These are phyloP conservation scores for Magallana gigas DNA, from an alignment of 1,140 invertebrate species.

Conservation along the genomic window DNA sequence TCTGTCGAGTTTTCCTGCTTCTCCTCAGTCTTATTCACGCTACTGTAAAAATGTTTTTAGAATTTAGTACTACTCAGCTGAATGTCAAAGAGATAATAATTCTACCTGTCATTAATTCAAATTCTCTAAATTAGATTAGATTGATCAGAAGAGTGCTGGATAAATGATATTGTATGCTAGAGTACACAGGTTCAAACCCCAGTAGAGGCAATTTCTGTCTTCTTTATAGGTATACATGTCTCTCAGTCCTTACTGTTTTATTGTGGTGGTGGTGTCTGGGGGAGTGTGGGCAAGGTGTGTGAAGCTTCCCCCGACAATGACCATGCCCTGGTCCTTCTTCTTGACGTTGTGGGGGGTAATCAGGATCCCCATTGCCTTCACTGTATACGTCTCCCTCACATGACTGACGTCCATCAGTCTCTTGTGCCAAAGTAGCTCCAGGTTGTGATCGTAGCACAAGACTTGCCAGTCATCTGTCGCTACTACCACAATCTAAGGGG, in stretches of 20 bases:
- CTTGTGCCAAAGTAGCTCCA: conserved; percentile 68
- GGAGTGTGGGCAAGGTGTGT: conserved; percentile 62
- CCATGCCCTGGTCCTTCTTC: conserved; percentile 69
- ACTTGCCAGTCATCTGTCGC: conserved; percentile 73
- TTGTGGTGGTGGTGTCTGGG: not conserved
- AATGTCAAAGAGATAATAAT: too few species aligned
- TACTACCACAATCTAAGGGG: conserved; percentile 70
- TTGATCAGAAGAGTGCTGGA: too few species aligned
- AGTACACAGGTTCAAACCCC: too few species aligned
- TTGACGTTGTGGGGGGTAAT: conserved; percentile 68
- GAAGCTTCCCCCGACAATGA: conserved; percentile 73
- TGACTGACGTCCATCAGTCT: conserved; percentile 62
- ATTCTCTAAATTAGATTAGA: too few species aligned
- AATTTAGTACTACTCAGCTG: not conserved
- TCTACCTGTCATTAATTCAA: too few species aligned
- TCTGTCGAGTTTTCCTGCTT: conserved; percentile 54
- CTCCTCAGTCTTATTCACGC: not conserved
- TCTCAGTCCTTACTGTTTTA: conserved; percentile 41
- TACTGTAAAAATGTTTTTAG: not conserved
- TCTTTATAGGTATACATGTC: too few species aligned
- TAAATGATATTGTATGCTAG: too few species aligned
- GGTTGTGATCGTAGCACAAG: conserved; percentile 69
- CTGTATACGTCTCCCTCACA: conserved; percentile 56
- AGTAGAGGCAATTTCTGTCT: too few species aligned
- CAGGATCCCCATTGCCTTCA: conserved; percentile 68